Percentiles rank a stretch among this genome's conserved stretches.
Conservation (phyloP, 2,888 invertebrate genomes). For the Troglohyphantes excavatus region DNA sequence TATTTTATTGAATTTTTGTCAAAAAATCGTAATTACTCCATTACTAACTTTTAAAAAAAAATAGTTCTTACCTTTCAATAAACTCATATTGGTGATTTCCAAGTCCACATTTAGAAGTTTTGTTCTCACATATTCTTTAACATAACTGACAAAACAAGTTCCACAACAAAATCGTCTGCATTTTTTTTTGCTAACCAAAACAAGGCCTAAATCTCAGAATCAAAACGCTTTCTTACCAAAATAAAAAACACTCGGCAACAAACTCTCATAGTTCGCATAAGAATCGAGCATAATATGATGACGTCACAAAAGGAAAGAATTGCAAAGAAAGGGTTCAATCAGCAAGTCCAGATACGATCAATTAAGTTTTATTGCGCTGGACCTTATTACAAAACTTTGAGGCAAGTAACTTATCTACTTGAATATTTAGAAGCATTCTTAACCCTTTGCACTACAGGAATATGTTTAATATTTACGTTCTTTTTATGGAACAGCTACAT, state of each 20-base stretch:
- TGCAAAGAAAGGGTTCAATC: background rate
- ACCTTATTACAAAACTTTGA: constrained; percentile 10
- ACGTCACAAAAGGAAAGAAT: constrained; percentile 24
- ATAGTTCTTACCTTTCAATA: background rate
- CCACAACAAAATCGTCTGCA: background rate
- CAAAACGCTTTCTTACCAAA: too few relatives aligned
- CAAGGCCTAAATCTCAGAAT: too few relatives aligned
- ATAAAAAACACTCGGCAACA: too few relatives aligned
- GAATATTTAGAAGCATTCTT: too few relatives aligned
- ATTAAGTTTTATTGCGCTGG: constrained; percentile 15
- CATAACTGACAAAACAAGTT: background rate
- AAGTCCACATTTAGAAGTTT: background rate
- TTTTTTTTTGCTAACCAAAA: too few relatives aligned
- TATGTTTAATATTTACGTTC: too few relatives aligned
- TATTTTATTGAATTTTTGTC: too few relatives aligned
- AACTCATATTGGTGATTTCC: background rate
- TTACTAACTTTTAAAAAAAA: too few relatives aligned
- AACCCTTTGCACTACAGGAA: too few relatives aligned
- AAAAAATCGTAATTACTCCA: too few relatives aligned
- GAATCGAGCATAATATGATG: background rate
- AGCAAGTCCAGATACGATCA: constrained; percentile 11
- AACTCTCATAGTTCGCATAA: too few relatives aligned
- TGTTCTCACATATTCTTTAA: background rate
- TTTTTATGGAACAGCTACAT: too few relatives aligned
- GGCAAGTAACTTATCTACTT: background rate